Evolutionary conservation across 2,888 invertebrate genomes (phyloP).

Genomic region (Agelastica alni): DNA sequence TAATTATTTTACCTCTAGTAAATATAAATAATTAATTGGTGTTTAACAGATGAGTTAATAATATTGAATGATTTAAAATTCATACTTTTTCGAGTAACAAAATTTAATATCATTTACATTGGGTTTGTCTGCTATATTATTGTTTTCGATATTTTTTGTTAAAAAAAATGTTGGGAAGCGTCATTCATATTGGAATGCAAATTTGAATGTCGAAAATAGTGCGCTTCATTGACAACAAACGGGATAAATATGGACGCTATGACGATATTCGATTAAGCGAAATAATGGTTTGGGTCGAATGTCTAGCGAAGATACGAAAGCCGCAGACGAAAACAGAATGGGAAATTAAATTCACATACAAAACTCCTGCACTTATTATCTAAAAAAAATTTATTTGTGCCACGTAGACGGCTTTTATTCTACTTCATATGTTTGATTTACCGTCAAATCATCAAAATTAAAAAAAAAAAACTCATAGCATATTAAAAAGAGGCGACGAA

Average conservation of each 20-base stretch:
- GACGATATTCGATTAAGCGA: slow-evolving; percentile 39
- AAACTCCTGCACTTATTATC: slow-evolving; percentile 31
- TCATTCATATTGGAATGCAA: too few species aligned
- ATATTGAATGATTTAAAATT: too few species aligned
- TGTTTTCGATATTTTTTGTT: too few species aligned
- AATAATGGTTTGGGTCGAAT: slow-evolving; percentile 38
- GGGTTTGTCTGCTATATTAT: too few species aligned
- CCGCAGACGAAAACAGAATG: slow-evolving; percentile 31
- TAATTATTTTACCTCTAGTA: too few species aligned
- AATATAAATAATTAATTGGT: too few species aligned
- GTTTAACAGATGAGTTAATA: too few species aligned
- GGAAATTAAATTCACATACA: slow-evolving; percentile 35
- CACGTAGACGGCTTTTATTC: neutral
- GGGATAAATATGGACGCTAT: slow-evolving; percentile 13
- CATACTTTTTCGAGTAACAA: too few species aligned
- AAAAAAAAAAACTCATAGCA: neutral
- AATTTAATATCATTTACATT: too few species aligned
- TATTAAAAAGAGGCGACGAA: neutral
- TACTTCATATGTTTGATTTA: neutral
- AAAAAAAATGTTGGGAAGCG: too few species aligned
- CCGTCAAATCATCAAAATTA: too few species aligned
- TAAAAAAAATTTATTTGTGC: slow-evolving; percentile 35
- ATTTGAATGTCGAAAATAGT: neutral
- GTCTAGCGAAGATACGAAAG: slow-evolving; percentile 36
- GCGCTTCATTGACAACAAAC: neutral